Evolutionary conservation across 2,888 invertebrate genomes (phyloP).

Genomic region (Sipha maydis): DNA sequence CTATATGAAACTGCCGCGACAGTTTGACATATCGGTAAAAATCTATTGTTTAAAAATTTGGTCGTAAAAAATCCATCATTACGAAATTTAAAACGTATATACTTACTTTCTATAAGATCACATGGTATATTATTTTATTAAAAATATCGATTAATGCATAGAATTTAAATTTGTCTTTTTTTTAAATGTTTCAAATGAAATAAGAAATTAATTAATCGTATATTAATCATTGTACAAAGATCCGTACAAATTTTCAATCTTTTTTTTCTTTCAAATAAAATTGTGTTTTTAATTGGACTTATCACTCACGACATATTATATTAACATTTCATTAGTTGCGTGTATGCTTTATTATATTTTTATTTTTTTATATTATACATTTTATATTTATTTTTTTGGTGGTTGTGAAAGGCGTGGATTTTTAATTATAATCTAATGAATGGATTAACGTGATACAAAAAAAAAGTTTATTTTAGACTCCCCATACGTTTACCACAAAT

Average conservation of each 20-base stretch:
- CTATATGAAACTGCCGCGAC: too few species aligned
- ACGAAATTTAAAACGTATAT: neutral
- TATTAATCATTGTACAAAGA: neutral
- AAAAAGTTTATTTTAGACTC: neutral
- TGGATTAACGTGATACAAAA: neutral
- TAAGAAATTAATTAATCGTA: neutral
- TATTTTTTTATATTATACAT: conserved; percentile 16
- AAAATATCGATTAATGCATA: neutral
- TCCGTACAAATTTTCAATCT: conserved; percentile 18
- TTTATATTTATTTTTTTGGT: neutral
- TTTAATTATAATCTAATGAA: conserved; percentile 45
- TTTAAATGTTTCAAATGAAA: neutral
- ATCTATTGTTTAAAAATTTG: too few species aligned
- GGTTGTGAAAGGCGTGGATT: conserved; percentile 39
- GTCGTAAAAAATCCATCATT: neutral
- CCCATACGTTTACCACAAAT: neutral
- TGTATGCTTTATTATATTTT: conserved; percentile 14
- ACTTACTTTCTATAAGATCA: too few species aligned
- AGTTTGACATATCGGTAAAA: too few species aligned
- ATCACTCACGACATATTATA: conserved; percentile 31
- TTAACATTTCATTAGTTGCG: conserved; percentile 42
- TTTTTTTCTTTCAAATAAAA: conserved; percentile 1
- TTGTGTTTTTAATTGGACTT: conserved; percentile 19
- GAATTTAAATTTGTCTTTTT: conserved; percentile 25
- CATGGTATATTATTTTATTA: neutral